Evolutionary conservation across 1,140 invertebrate genomes (phyloP).

Genomic region (Calliphora vicina): DNA sequence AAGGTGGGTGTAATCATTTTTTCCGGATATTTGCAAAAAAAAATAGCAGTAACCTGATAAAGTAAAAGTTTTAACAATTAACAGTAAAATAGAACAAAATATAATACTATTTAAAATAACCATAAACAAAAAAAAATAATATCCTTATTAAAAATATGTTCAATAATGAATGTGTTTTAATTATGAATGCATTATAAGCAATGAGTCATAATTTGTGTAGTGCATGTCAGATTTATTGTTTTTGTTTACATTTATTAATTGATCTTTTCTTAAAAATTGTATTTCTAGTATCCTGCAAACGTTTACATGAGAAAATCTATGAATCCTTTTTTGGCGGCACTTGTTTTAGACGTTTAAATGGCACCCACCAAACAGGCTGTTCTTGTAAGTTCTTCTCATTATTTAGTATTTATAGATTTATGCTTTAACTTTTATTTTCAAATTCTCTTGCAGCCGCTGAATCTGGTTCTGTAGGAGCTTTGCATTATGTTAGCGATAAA

Average conservation of each 20-base stretch:
- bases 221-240: neutral
- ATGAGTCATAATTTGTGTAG: too few species aligned
- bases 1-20: conserved; percentile 18
- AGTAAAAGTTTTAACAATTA: neutral
- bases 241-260: neutral
- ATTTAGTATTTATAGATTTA: neutral
- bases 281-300: conserved; percentile 40
- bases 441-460: conserved; percentile 66
- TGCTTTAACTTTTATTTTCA: too few species aligned
- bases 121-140: too few species aligned
- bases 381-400: conserved; percentile 88
- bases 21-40: neutral
- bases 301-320: conserved; percentile 84
- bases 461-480: conserved; percentile 83
- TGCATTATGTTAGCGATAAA: conserved; percentile 74
- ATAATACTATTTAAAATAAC: too few species aligned
- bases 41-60: too few species aligned
- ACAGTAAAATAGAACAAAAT: too few species aligned
- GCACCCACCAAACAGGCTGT: conserved; percentile 92
- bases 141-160: too few species aligned
- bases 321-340: conserved; percentile 74
- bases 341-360: conserved; percentile 89
- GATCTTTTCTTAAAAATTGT: neutral
- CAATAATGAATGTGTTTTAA: too few species aligned
- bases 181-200: too few species aligned